phyloP scores from a whole-genome alignment of 2,113 vertebrate species.

The Dinomys branickii region DNA sequence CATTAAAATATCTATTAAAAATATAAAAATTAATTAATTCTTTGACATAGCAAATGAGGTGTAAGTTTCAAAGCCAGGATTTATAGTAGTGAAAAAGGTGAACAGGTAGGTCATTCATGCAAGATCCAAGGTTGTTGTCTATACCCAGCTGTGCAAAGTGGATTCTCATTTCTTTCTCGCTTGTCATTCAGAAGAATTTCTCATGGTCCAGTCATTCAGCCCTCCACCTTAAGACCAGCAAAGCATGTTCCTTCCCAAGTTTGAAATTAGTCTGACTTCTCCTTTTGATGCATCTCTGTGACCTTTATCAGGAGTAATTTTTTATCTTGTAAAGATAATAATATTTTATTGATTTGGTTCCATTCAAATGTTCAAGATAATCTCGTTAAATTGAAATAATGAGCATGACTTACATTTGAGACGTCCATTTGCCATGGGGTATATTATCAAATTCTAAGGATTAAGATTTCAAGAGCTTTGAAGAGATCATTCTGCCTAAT shows the following conservation, averaged over 20 bases:
- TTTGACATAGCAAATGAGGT: not conserved
- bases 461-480: not conserved
- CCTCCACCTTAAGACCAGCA: not conserved
- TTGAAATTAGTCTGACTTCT: not conserved
- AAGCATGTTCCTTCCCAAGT: not conserved
- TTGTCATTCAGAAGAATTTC: not conserved
- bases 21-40: not conserved
- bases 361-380: not conserved
- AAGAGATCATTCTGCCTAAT: not conserved
- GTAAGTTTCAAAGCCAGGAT: not conserved
- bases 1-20: slow-evolving; percentile 20
- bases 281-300: not conserved
- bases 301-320: not conserved
- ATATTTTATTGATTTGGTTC: not conserved
- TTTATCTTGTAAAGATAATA: no score
- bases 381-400: not conserved
- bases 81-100: not conserved
- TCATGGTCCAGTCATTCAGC: not conserved
- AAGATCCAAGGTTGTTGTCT: not conserved
- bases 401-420: not conserved
- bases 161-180: not conserved
- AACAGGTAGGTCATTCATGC: not conserved
- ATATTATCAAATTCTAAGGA: not conserved
- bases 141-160: not conserved
- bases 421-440: not conserved